Evolutionary conservation across 2,113 vertebrate species (phyloP).

Genomic region (Malurus elegans): DNA sequence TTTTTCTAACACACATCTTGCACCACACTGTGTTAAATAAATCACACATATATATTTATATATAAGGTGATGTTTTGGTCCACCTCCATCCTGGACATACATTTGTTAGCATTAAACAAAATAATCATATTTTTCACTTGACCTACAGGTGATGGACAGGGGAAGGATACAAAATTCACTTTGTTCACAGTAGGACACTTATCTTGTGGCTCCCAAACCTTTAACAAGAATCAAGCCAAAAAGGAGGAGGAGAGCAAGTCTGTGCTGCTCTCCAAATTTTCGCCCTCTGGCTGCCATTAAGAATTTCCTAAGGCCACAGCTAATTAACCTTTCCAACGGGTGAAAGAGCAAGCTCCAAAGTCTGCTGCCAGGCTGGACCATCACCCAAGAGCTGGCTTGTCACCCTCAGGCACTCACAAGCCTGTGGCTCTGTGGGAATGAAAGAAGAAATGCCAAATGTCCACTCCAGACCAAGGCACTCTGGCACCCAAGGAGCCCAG

Average conservation of each 20-base stretch:
- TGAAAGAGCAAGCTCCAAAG: neutral
- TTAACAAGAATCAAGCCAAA: neutral
- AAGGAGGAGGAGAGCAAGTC: neutral
- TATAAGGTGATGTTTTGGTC: neutral
- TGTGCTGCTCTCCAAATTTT: neutral
- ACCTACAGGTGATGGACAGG: neutral
- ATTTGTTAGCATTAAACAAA: neutral
- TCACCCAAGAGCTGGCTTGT: neutral
- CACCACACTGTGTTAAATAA: neutral
- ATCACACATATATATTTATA: neutral
- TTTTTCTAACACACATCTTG: neutral
- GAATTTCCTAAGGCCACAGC: neutral
- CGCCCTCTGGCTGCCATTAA: neutral
- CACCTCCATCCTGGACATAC: rapidly evolving
- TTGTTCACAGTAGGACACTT: neutral
- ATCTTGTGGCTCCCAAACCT: neutral
- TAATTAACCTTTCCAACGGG: neutral
- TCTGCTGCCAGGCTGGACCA: neutral
- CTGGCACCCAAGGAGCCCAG: rapidly evolving
- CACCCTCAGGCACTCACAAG: rapidly evolving
- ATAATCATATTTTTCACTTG: neutral
- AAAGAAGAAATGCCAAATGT: conserved; percentile 65
- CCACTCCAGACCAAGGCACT: conserved; percentile 72
- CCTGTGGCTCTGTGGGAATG: conserved; percentile 15
- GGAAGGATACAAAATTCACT: neutral